Evolutionary conservation across 2,888 invertebrate genomes (phyloP).

Genomic region (Drosophila lacicola): DNA sequence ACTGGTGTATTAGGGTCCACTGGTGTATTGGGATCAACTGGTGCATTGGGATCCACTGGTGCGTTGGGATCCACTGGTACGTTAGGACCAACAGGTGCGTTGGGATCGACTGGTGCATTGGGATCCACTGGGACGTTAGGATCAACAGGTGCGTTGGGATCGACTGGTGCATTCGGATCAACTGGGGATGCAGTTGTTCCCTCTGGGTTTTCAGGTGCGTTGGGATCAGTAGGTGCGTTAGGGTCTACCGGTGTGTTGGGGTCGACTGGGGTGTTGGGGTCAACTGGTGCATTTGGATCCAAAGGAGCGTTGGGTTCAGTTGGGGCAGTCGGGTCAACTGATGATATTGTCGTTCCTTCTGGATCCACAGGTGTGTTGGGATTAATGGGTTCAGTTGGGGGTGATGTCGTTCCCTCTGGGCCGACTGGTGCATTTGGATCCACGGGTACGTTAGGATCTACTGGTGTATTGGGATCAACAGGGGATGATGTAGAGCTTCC

Average conservation of each 20-base stretch:
- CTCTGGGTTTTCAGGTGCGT: conserved; percentile 29
- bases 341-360: conserved; percentile 1
- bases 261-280: too few species aligned
- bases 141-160: conserved; percentile 1
- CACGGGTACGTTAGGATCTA: conserved; percentile 12
- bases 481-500: conserved; percentile 11
- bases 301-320: conserved; percentile 25
- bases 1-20: conserved; percentile 20
- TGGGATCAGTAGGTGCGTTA: conserved; percentile 29
- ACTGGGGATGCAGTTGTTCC: conserved; percentile 14
- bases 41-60: conserved; percentile 12
- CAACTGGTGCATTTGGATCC: conserved; percentile 13
- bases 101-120: not conserved
- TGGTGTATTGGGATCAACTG: conserved; percentile 11
- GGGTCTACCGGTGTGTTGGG: conserved; percentile 5
- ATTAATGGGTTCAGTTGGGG: conserved; percentile 11
- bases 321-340: conserved; percentile 21
- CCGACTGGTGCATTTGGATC: conserved; percentile 12
- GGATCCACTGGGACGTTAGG: not conserved
- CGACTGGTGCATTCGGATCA: conserved; percentile 12
- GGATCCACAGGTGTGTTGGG: conserved; percentile 25
- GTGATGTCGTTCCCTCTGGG: conserved; percentile 13
- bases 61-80: not conserved
- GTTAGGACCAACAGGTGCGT: not conserved
- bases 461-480: conserved; percentile 28